Evolutionary conservation across 2,113 vertebrate genomes (phyloP).

Genomic region (Platysternon megacephalum): DNA sequence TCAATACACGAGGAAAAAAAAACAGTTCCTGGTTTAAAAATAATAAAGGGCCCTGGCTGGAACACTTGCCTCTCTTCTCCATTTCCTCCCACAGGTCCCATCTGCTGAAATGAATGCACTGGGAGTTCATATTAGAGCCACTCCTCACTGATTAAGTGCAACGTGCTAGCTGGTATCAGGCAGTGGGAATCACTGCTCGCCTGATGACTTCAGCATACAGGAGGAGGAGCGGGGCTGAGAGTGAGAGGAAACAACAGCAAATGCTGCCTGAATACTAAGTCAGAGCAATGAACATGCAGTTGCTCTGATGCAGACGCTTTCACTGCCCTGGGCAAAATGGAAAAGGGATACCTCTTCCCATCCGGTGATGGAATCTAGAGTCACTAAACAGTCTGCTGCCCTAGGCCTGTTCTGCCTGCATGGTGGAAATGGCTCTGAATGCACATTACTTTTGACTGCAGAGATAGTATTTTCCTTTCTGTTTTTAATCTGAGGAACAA

Average conservation of each 20-base stretch:
- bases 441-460: not conserved
- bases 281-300: rapidly evolving
- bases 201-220: slow-evolving; percentile 23
- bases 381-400: not conserved
- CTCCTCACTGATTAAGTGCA: not conserved
- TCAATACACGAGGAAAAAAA: not conserved
- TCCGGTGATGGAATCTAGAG: not conserved
- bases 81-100: not conserved
- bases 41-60: not conserved
- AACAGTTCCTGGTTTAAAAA: rapidly evolving
- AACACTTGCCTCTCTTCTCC: not conserved
- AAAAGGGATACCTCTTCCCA: not conserved
- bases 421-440: not conserved
- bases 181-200: not conserved
- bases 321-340: not conserved
- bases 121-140: not conserved
- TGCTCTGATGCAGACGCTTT: slow-evolving; percentile 10
- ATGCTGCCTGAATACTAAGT: not conserved
- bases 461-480: not conserved
- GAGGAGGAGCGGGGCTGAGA: not conserved
- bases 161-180: slow-evolving; percentile 36
- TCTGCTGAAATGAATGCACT: not conserved
- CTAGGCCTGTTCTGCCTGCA: not conserved
- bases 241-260: not conserved
- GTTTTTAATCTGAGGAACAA: slow-evolving; percentile 27